phyloP scores from a whole-genome alignment of 2,797 vertebrate species.

The Rhynchotus rufescens region DNA sequence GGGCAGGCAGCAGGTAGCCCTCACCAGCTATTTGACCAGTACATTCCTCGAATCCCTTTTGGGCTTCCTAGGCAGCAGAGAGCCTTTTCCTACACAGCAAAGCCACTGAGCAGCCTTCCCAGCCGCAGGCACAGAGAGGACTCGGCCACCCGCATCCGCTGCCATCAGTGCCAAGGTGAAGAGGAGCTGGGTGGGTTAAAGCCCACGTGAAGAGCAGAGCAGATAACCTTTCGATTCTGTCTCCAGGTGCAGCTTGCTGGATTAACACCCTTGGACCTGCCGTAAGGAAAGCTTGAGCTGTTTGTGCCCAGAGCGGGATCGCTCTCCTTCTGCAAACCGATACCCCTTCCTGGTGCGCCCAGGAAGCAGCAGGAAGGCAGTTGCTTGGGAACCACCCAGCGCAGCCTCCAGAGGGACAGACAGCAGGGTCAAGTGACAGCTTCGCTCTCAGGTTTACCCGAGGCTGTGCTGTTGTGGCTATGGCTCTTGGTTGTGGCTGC shows the following conservation, averaged over 20 bases:
- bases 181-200: fast-evolving
- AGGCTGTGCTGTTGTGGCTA: neutral
- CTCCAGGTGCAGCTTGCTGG: neutral
- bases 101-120: neutral
- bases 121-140: neutral
- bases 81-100: neutral
- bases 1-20: neutral
- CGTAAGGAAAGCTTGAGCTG: neutral
- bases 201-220: neutral
- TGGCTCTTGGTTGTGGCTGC: neutral
- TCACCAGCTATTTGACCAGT: no score
- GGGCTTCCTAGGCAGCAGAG: neutral
- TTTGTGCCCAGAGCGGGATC: neutral
- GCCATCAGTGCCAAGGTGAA: neutral
- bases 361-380: conserved; percentile 21
- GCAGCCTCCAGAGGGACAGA: neutral
- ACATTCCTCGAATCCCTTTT: neutral
- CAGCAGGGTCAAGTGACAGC: conserved; percentile 36
- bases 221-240: neutral
- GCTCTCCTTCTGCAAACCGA: neutral
- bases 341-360: neutral
- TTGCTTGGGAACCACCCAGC: conserved; percentile 34
- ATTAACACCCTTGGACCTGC: neutral
- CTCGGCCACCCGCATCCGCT: neutral
- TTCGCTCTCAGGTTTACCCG: conserved; percentile 41